Evolutionary conservation across 1,140 invertebrate genomes (phyloP).

Genomic region (Melipona quadrifasciata): DNA sequence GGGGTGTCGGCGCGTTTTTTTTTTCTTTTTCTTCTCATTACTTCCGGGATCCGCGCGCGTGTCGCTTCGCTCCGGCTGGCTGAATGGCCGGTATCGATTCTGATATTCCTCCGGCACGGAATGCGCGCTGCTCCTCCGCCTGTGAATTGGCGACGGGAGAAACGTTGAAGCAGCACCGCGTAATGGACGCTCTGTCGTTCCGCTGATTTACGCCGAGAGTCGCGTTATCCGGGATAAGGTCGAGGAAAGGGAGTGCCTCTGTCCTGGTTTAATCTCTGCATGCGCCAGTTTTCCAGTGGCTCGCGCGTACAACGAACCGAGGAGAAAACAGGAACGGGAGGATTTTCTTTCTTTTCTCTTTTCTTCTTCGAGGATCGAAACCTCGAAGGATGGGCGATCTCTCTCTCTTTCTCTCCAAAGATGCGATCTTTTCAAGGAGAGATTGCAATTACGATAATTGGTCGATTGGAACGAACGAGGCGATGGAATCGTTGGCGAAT

Average conservation of each 20-base stretch:
- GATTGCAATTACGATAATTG: background rate
- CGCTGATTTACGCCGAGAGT: conserved; percentile 8
- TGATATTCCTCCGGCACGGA: conserved; percentile 3
- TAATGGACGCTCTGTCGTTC: conserved; percentile 5
- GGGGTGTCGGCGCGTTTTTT: conserved; percentile 34
- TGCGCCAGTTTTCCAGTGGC: background rate
- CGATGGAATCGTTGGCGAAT: background rate
- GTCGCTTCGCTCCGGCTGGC: background rate
- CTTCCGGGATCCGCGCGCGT: conserved; percentile 32
- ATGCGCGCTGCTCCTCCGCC: background rate
- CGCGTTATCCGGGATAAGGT: background rate
- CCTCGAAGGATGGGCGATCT: background rate
- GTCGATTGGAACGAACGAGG: background rate
- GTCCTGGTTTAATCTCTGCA: background rate
- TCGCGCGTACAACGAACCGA: too few species aligned
- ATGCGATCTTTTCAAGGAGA: too few species aligned
- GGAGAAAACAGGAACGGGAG: background rate
- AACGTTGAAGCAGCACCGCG: conserved; percentile 1
- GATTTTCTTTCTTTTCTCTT: background rate
- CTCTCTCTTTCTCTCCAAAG: too few species aligned
- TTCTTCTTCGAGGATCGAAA: background rate
- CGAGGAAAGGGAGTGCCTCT: background rate
- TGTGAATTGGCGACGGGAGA: conserved; percentile 21
- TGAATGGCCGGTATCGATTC: conserved; percentile 31
- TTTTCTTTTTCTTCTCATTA: conserved; percentile 39